Evolutionary conservation across 2,113 vertebrate genomes (phyloP).

Genomic region (Oriolus oriolus): DNA sequence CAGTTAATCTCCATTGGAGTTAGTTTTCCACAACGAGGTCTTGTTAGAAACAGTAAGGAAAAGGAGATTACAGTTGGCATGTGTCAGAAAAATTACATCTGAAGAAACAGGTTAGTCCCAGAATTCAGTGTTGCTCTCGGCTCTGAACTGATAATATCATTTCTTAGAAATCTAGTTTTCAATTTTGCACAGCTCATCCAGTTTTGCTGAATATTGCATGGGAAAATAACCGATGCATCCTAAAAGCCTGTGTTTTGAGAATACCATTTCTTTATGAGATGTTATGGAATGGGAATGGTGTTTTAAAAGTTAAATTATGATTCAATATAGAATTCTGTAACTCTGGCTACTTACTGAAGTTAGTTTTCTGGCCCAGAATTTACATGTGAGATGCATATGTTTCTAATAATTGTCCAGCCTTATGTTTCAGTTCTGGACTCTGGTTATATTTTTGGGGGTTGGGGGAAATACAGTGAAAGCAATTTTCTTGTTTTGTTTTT

Average conservation of each 20-base stretch:
- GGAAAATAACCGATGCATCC: neutral
- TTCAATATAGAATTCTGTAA: neutral
- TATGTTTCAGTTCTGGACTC: neutral
- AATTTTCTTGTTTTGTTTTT: neutral
- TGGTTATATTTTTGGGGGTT: neutral
- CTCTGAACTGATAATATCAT: slow-evolving; percentile 7
- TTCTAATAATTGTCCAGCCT: neutral
- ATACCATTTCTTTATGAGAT: neutral
- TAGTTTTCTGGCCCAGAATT: neutral
- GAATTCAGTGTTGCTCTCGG: neutral
- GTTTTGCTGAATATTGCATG: neutral
- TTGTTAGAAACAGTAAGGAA: slow-evolving; percentile 34
- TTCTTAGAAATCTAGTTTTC: slow-evolving; percentile 27
- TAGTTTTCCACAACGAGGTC: slow-evolving; percentile 25
- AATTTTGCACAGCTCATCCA: neutral
- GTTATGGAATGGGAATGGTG: neutral
- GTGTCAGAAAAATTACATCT: slow-evolving; percentile 60
- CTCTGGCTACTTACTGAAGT: neutral
- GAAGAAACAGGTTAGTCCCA: slow-evolving; percentile 26
- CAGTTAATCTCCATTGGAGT: slow-evolving; percentile 53
- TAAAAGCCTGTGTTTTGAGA: neutral
- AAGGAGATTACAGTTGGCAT: slow-evolving; percentile 18
- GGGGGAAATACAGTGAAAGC: neutral
- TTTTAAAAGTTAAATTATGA: neutral
- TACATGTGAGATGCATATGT: fast-evolving